Evolutionary conservation across 2,888 invertebrate species (phyloP), one percentile per base, ranked within the genome.

Genomic region (Prenolepis imparis): DNA sequence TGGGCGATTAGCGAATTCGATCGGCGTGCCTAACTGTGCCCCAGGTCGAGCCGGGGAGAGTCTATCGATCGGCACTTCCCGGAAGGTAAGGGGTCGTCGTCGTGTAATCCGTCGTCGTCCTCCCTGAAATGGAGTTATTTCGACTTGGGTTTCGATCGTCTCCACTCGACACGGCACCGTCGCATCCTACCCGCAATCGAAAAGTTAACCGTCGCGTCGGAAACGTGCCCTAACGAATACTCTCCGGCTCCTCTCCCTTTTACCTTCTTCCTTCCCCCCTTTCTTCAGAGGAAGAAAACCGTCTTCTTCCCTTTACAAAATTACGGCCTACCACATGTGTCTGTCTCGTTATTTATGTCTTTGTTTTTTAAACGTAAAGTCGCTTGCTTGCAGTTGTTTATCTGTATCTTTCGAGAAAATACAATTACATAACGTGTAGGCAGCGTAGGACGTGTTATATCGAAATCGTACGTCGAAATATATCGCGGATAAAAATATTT

Each of bases 121-220:
- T 83, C 88, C 86, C 88, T 87, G 88, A 90, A 92, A 92, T 91
- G 88, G 91, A 92, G 91, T 92, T 92, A 92, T 91, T 91, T 90
- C 89, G 88, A 89, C 87, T 88, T 89, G 87, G 90, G 87, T 89
- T 90, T 90, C 89, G 89, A 92, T 90, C 91, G 90, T 80, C 85
- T 70, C 80, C 84, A 72, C 77, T 68, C 74, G 84, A 73, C 78
- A 72, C 66, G 75, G 78, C 77, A 86, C 86, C 82, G 82, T 57
- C 73, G 63, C 41, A 64, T 75, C 64, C 66, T 85, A 57, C 44
- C 73, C 68, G 78, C 78, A 80, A 80, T 73, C 84, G 48, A 32
- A 70, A 78, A 84, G 75, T 70, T 80, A 59, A 63, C 64, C 67
- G 64, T 68, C 77, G 57, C 66, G 64, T 68, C 77, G 57, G 64